Evolutionary conservation across 1,140 invertebrate species (phyloP).

Genomic region (Probaryconus sp.): DNA sequence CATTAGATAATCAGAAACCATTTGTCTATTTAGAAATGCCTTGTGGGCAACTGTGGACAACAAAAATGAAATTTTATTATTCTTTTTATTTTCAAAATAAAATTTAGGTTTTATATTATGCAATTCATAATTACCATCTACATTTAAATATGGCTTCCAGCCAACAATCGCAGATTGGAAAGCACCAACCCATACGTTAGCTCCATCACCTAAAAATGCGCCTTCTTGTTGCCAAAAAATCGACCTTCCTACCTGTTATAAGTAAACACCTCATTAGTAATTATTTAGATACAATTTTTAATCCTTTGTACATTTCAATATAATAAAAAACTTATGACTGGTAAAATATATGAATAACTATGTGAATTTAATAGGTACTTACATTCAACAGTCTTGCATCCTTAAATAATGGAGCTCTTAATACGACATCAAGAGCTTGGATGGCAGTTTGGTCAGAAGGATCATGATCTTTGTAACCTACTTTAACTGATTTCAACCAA

Average conservation of each 20-base stretch:
- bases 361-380: not conserved
- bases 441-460: slow-evolving; percentile 82
- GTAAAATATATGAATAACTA: too few relatives aligned
- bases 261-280: slow-evolving; percentile 15
- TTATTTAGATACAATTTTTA: too few relatives aligned
- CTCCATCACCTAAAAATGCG: slow-evolving; percentile 81
- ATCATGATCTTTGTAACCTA: slow-evolving; percentile 68
- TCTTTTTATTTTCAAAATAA: too few relatives aligned
- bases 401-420: slow-evolving; percentile 81
- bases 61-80: slow-evolving; percentile 25
- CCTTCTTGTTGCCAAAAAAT: slow-evolving; percentile 69
- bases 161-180: slow-evolving; percentile 87
- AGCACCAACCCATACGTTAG: slow-evolving; percentile 85
- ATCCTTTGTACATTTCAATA: too few relatives aligned
- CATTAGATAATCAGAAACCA: slow-evolving; percentile 55
- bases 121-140: slow-evolving; percentile 82
- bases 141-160: slow-evolving; percentile 85
- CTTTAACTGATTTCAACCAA: slow-evolving; percentile 77
- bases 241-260: slow-evolving; percentile 77
- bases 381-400: not conserved
- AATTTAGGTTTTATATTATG: slow-evolving; percentile 12
- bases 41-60: slow-evolving; percentile 84
- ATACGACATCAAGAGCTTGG: slow-evolving; percentile 90
- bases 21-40: slow-evolving; percentile 80
- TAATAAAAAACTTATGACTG: too few relatives aligned